Evolutionary conservation across 2,113 vertebrate species (phyloP).

Genomic region (Sorex araneus): DNA sequence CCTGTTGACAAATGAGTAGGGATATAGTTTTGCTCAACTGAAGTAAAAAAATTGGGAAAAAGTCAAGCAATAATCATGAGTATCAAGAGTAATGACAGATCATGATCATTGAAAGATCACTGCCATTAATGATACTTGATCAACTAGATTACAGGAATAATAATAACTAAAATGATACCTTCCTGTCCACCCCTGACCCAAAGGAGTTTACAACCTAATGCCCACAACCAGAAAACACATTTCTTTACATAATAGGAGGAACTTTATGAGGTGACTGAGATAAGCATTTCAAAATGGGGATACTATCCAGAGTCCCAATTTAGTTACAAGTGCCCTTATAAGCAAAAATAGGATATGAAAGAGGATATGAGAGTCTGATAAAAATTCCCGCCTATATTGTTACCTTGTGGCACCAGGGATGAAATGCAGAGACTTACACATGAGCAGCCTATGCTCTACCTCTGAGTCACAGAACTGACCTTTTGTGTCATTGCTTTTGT

Average conservation of each 20-base stretch:
- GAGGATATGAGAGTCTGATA: neutral
- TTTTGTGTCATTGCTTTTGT: too few species aligned
- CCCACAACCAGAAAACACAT: neutral
- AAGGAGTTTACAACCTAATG: neutral
- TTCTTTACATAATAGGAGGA: neutral
- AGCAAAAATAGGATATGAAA: neutral
- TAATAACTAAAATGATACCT: neutral
- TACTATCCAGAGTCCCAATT: neutral
- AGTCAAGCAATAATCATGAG: neutral
- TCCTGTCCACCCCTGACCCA: fast-evolving
- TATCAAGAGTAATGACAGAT: neutral
- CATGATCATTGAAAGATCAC: neutral
- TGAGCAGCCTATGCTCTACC: too few species aligned
- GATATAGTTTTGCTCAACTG: neutral
- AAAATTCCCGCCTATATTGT: too few species aligned
- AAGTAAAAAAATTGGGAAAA: too few species aligned
- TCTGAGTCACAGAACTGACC: too few species aligned
- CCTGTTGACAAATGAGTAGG: neutral
- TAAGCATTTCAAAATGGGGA: neutral
- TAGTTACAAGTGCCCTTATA: neutral
- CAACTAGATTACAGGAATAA: neutral
- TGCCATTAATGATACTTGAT: neutral
- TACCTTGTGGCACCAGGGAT: too few species aligned
- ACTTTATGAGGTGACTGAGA: neutral
- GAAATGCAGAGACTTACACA: too few species aligned